Base-by-base conservation (phyloP, 2,888 invertebrate species). In the Aphrophora alni region DNA sequence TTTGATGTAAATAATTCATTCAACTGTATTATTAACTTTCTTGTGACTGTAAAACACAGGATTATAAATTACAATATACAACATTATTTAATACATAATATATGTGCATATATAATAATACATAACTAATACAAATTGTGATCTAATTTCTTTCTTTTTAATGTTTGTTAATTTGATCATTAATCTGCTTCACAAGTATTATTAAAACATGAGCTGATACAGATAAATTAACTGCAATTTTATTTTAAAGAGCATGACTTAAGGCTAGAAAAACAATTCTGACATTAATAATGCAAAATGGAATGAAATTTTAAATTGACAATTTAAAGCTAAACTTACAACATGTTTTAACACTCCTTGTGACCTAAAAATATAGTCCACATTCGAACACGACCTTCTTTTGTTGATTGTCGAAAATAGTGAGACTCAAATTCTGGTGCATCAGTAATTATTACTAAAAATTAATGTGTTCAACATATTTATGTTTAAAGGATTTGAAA, bases 241-340 rank as follows among this genome's bases (percentile, higher is more conserved):
- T 7, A 44, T 44, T 44, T 2, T 12, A 44, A 14, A 59, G 21
- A 59, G 12, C 17, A 44, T 59, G 59, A 21, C 59, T 59, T 59
- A 59, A 21, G 59, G 5, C 59, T 59, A 59, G 21, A 59, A 59
- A 59, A 59, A 59, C 21, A 59, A 21, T 44, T 59, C 59, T 21
- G 59, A 59, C 59, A 59, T 44, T 44, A 44, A 59, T 59, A 59
- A 59, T 59, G 59, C 59, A 59, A 59, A 59, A 59, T 59, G 59
- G 59, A 59, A 59, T 59, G 59, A 59, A 21, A 59, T 21, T 59
- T 59, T 59, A 5, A 59, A 10, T 59, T 59, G 59, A 59, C 21
- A 59, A 59, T 59, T 59, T 59, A 59, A 59, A 21, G 59, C 59
- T 59, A 59, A 59, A 59, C 59, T n/a, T 59, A 59, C 44, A 44